phyloP scores from a whole-genome alignment of 2,888 invertebrate genomes.

The Pediacus dermestoides region DNA sequence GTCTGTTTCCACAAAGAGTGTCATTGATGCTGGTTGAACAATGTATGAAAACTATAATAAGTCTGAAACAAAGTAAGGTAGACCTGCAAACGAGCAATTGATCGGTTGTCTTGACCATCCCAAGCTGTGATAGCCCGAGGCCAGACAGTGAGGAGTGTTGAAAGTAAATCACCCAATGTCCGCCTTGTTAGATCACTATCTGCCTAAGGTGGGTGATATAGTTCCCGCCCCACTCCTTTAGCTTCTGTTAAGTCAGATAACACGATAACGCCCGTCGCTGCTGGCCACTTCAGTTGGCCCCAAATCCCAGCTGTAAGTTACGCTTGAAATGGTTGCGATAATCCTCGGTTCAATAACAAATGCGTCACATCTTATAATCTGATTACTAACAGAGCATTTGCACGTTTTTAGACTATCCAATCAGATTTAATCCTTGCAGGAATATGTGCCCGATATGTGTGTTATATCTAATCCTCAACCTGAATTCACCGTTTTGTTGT shows the following conservation, averaged over 20 bases:
- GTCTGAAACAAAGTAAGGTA: neutral
- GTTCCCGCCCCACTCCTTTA: conserved; percentile 18
- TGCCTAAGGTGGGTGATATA: conserved; percentile 11
- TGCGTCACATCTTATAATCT: conserved; percentile 44
- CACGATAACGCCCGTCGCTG: conserved; percentile 5
- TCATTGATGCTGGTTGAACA: neutral
- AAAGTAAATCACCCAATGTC: conserved; percentile 27
- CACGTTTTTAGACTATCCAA: conserved; percentile 35
- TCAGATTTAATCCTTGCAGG: conserved; percentile 27
- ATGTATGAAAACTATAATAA: neutral
- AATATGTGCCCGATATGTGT: conserved; percentile 4
- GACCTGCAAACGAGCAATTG: neutral
- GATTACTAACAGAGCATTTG: conserved; percentile 37
- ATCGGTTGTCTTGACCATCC: no score
- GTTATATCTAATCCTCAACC: conserved; percentile 5
- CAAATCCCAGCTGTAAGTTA: conserved; percentile 4
- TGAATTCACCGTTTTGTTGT: neutral
- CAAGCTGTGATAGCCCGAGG: conserved; percentile 17
- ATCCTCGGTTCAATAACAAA: conserved; percentile 46
- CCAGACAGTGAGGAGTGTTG: conserved; percentile 18
- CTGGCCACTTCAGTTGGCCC: conserved; percentile 4
- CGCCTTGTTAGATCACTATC: conserved; percentile 20
- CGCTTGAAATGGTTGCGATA: conserved; percentile 35
- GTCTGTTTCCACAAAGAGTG: no score
- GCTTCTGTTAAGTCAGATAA: conserved; percentile 26